Evolutionary conservation across 2,797 vertebrate species (phyloP).

Genomic region (Trachops cirrhosus): DNA sequence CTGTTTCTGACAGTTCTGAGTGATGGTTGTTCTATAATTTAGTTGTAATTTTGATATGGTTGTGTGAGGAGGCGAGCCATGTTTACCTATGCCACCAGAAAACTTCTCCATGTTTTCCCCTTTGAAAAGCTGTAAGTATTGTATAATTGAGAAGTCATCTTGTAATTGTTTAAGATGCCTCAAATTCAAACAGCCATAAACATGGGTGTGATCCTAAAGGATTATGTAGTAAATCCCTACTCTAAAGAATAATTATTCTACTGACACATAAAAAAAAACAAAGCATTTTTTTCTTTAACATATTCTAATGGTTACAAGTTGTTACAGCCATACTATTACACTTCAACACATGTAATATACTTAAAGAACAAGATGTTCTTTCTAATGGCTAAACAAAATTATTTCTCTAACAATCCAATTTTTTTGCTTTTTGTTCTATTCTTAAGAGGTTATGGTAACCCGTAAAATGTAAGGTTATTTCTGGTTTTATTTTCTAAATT

Average conservation of each 20-base stretch:
- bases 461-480: slow-evolving; percentile 36
- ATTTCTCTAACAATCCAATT: not conserved
- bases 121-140: not conserved
- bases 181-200: not conserved
- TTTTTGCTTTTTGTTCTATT: not conserved
- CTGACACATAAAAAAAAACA: not conserved
- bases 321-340: not conserved
- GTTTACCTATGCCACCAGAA: not conserved
- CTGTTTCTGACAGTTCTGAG: no score
- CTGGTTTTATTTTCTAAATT: slow-evolving; percentile 49
- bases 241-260: not conserved
- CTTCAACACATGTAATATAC: not conserved
- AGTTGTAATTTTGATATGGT: no score
- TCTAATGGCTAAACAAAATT: not conserved
- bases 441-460: not conserved
- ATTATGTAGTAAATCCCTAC: not conserved
- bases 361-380: not conserved
- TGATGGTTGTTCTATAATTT: no score
- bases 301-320: not conserved
- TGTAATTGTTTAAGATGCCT: slow-evolving; percentile 4
- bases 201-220: not conserved
- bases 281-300: not conserved
- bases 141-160: not conserved
- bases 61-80: not conserved
- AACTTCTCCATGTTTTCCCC: not conserved